phyloP scores from a whole-genome alignment of 2,797 vertebrate species.

The Semotilus atromaculatus region DNA sequence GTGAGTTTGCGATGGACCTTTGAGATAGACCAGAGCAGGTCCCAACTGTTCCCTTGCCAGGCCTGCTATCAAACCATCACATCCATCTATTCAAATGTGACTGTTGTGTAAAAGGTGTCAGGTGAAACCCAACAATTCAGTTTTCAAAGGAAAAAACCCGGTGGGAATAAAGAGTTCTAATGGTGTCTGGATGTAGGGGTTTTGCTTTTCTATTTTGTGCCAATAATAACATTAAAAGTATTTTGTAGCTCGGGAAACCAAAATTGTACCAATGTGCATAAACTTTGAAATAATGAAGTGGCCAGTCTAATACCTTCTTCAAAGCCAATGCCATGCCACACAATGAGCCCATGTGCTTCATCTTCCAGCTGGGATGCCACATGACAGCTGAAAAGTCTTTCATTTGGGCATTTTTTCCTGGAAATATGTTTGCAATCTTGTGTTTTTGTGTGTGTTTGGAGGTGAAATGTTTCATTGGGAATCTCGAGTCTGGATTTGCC shows the following conservation, averaged over 20 bases:
- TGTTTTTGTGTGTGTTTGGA: neutral
- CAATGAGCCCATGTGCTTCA: neutral
- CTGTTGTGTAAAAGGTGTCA: conserved; percentile 13
- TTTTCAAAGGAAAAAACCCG: neutral
- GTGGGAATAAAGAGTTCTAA: neutral
- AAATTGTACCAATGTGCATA: neutral
- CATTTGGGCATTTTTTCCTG: neutral
- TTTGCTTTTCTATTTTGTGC: conserved; percentile 8
- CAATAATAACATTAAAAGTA: neutral
- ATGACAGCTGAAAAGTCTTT: conserved; percentile 14
- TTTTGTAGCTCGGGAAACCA: neutral
- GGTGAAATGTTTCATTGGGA: neutral
- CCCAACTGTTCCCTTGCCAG: conserved; percentile 36
- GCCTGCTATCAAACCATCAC: conserved; percentile 2
- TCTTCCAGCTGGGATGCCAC: neutral
- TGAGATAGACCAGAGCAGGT: conserved; percentile 39
- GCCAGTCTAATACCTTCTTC: neutral
- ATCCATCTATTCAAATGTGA: conserved; percentile 24
- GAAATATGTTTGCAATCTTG: neutral
- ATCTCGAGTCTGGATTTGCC: neutral
- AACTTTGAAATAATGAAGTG: neutral
- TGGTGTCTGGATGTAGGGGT: neutral
- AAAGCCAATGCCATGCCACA: neutral
- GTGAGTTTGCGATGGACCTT: conserved; percentile 38
- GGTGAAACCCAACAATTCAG: conserved; percentile 10